These are phyloP conservation scores for Otus sunia DNA, from an alignment of 2,113 vertebrate species.

Conservation along the genomic window DNA sequence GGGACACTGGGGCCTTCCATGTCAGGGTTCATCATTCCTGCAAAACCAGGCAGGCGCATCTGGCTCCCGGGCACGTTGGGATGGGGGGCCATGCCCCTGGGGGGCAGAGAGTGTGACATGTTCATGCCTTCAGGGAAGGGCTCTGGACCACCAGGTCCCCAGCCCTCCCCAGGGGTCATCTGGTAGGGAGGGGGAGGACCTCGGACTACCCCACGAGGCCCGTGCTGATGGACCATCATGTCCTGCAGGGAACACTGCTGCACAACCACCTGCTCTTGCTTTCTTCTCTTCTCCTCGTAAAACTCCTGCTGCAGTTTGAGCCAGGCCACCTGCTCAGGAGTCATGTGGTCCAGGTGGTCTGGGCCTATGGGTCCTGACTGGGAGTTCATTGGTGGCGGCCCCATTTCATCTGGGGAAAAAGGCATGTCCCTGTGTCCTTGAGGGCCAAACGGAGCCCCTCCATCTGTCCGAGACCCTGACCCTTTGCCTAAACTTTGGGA, in stretches of 20 bases:
- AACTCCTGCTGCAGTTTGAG: conserved; percentile 98
- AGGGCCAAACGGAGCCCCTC: conserved; percentile 87
- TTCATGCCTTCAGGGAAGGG: conserved; percentile 90
- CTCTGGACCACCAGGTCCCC: conserved; percentile 88
- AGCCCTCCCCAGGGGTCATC: conserved; percentile 91
- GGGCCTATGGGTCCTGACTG: conserved; percentile 80
- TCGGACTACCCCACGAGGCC: conserved; percentile 90
- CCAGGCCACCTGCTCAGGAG: conserved; percentile 97
- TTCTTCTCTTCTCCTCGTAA: conserved; percentile 96
- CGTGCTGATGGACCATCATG: conserved; percentile 96
- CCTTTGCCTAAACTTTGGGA: conserved; percentile 94
- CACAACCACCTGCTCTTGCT: conserved; percentile 90
- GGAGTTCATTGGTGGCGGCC: conserved; percentile 85
- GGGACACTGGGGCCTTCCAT: conserved; percentile 88
- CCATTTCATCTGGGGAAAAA: conserved; percentile 95
- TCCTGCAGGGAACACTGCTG: conserved; percentile 94
- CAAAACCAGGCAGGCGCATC: conserved; percentile 94
- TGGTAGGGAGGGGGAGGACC: conserved; percentile 96
- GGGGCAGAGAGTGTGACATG: conserved; percentile 83
- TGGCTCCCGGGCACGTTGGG: conserved; percentile 80
- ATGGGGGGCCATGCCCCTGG: conserved; percentile 89
- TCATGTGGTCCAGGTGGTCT: conserved; percentile 95
- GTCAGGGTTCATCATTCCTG: conserved; percentile 95
- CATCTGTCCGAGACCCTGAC: conserved; percentile 88
- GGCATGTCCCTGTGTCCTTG: conserved; percentile 93